These are phyloP conservation scores for Odobenus rosmarus DNA, from an alignment of 2,113 vertebrate genomes.

Conservation along the genomic window DNA sequence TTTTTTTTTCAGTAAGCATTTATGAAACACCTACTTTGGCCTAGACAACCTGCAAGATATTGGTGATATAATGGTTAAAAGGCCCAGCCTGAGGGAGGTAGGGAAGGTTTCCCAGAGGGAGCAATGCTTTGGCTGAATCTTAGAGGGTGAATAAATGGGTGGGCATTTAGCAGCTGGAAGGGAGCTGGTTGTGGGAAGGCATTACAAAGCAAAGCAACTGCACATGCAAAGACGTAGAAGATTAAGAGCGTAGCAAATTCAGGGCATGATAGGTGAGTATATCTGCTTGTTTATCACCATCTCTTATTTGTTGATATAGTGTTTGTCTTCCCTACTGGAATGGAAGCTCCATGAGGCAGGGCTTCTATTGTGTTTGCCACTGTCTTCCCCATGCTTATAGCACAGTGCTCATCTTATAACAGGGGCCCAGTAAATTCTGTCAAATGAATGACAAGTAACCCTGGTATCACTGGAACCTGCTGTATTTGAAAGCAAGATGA, in stretches of 20 bases:
- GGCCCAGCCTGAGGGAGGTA: not conserved
- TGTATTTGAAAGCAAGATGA: not conserved
- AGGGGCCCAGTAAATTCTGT: not conserved
- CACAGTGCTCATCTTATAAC: not conserved
- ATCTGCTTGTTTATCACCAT: not conserved
- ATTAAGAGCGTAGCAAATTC: not conserved
- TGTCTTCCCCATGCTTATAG: not conserved
- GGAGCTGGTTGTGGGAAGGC: not conserved
- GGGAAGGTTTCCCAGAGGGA: not conserved
- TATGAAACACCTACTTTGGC: not conserved
- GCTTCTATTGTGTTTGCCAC: not conserved
- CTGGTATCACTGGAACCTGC: not conserved
- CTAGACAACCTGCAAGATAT: not conserved
- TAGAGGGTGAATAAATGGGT: not conserved
- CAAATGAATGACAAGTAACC: not conserved
- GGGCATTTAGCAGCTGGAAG: not conserved
- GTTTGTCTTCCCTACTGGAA: not conserved
- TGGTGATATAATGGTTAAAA: not conserved
- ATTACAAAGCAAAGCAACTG: not conserved
- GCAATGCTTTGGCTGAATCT: not conserved
- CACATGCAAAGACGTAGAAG: not conserved
- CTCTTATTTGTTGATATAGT: not conserved
- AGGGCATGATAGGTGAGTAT: not conserved
- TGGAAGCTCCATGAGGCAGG: not conserved
- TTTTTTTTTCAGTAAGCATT: not conserved